Conservation (phyloP, 2,113 vertebrate genomes). For the Coryphaenoides rupestris region DNA sequence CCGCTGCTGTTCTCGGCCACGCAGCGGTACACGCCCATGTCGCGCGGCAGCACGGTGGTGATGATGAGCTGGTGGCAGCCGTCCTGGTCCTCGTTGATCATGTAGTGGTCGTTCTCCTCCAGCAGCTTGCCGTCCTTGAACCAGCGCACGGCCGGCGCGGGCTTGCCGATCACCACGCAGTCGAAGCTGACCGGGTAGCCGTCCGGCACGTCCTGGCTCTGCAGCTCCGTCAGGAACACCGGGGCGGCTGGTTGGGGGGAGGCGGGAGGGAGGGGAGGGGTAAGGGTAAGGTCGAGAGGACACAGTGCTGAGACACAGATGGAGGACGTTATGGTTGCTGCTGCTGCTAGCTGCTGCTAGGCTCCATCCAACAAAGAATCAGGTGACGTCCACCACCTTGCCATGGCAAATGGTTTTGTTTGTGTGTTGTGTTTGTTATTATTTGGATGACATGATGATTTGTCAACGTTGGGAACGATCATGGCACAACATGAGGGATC, state of each 20-base stretch:
- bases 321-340: not conserved
- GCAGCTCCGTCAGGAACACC: slow-evolving; percentile 88
- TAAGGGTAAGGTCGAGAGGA: too few relatives aligned
- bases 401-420: not conserved
- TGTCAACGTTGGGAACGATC: not conserved
- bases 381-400: not conserved
- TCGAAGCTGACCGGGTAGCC: slow-evolving; percentile 96
- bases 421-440: not conserved
- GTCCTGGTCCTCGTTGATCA: slow-evolving; percentile 96
- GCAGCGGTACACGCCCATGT: slow-evolving; percentile 96
- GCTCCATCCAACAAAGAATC: too few relatives aligned
- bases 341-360: not conserved
- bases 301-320: not conserved
- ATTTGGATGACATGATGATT: not conserved
- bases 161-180: slow-evolving; percentile 88
- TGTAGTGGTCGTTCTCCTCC: slow-evolving; percentile 93
- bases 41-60: slow-evolving; percentile 82
- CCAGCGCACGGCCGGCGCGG: slow-evolving; percentile 84
- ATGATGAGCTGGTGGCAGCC: slow-evolving; percentile 96
- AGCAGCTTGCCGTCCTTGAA: slow-evolving; percentile 92
- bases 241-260: slow-evolving; percentile 72
- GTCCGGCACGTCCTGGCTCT: slow-evolving; percentile 91
- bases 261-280: too few relatives aligned
- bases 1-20: slow-evolving; percentile 91
- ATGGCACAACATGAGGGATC: not conserved